These are phyloP conservation scores for Rhopalosiphum padi DNA, from an alignment of 1,140 invertebrate species.

Conservation along the genomic window DNA sequence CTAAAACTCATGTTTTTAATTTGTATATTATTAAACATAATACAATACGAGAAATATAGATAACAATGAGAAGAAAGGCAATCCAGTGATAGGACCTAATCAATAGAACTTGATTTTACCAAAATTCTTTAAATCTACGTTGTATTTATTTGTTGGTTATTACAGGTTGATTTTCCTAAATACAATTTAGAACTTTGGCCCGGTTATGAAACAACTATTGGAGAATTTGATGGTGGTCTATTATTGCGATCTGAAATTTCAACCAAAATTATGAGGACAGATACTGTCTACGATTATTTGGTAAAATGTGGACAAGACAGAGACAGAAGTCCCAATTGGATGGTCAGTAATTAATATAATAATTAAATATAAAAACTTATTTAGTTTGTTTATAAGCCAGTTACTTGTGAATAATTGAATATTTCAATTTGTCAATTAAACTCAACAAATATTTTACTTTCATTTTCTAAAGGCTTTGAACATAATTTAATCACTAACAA, in stretches of 20 bases:
- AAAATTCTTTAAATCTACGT: background rate
- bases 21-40: no score
- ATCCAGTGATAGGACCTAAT: no score
- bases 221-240: slow-evolving; percentile 77
- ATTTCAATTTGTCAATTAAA: background rate
- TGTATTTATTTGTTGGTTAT: background rate
- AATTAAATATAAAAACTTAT: no score
- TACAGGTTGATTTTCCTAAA: slow-evolving; percentile 63
- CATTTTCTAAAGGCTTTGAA: no score
- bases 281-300: slow-evolving; percentile 69
- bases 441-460: slow-evolving; percentile 1
- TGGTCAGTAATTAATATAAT: slow-evolving; percentile 57
- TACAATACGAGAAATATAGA: no score
- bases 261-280: slow-evolving; percentile 75
- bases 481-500: no score
- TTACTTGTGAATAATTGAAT: no score
- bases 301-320: slow-evolving; percentile 63
- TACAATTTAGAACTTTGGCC: slow-evolving; percentile 74
- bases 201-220: slow-evolving; percentile 79
- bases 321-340: slow-evolving; percentile 58
- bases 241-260: slow-evolving; percentile 77
- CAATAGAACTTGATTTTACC: background rate
- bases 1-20: no score
- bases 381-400: no score
- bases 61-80: no score